Evolutionary conservation across 2,888 invertebrate species (phyloP), one percentile per base, ranked within the genome.

Genomic region (Yponomeuta evonymella): DNA sequence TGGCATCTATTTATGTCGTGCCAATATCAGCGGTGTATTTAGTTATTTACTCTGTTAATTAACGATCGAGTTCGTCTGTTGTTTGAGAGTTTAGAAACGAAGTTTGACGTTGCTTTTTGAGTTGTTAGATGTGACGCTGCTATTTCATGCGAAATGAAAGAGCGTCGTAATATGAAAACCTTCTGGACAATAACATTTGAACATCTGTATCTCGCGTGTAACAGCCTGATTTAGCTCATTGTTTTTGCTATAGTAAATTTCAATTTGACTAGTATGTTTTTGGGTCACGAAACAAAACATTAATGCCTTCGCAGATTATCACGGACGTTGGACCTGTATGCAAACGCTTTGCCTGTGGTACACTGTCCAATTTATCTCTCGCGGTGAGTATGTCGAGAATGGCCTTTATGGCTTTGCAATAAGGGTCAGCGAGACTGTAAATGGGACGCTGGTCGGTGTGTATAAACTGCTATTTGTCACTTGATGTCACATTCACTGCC

Each of bases 381-480:
- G 5, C 15, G 4, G 15, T 12, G 15, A 15, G 67, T 8, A 15
- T 4, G 43, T 36, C 36, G 12, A 67, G 33, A 67, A 43, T 67
- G n/a, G 4, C 15, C 36, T 5, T 15, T 67, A 36, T 6, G 33
- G 36, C n/a, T 43, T 15, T 15, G 15, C 5, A 58, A 12, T 10
- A 68, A 48, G 30, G 29, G 23, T 48, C 6, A 36, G 23, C 6
- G 3, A 10, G 68, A 29, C 8, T 68, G 68, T 51, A 29, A 12
- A 30, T 43, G 68, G n/a, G 23, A 1, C 29, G 51, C 51, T 68
- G 68, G 68, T 23, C 23, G 58, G 23, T 23, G 29, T 30, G 68
- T 68, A 48, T 70, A 69, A 69, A 70, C n/a, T 62, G 64, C 73
- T 68, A 73, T 72, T 73, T 70, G 71, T 73, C 71, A 71, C 70